A percentile compares a stretch with the other conserved stretches of the same genome.
phyloP scores from a whole-genome alignment of 2,113 vertebrate species.

The Ammodytes dubius region DNA sequence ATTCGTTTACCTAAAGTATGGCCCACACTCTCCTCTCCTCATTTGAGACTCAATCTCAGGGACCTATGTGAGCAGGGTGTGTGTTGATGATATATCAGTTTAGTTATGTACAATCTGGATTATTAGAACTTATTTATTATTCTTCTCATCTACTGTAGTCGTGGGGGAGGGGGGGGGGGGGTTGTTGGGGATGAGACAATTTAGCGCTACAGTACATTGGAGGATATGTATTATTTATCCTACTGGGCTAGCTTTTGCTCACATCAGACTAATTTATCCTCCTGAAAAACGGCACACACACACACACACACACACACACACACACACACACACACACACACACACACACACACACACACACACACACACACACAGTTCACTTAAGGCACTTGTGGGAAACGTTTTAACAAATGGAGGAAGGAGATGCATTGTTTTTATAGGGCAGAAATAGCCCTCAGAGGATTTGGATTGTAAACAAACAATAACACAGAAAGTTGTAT shows the following conservation, averaged over 20 bases:
- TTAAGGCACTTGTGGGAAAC: conserved; percentile 19
- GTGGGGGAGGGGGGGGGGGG: not conserved
- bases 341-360: conserved; percentile 13
- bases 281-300: conserved; percentile 20
- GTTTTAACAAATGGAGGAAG: conserved; percentile 47
- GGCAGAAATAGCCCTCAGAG: conserved; percentile 22
- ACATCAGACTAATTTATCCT: conserved; percentile 40
- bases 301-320: conserved; percentile 10
- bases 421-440: conserved; percentile 12
- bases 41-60: not conserved
- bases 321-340: conserved; percentile 28
- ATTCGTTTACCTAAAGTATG: conserved; percentile 79
- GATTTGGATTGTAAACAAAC: conserved; percentile 36
- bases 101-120: conserved; percentile 64
- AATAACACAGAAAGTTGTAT: not conserved
- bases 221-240: conserved; percentile 66
- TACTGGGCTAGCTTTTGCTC: conserved; percentile 32
- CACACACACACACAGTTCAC: not conserved
- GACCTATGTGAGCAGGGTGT: conserved; percentile 4
- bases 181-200: conserved; percentile 45
- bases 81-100: conserved; percentile 36
- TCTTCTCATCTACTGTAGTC: conserved; percentile 29
- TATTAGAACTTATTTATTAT: conserved; percentile 62
- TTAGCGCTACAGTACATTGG: conserved; percentile 55
- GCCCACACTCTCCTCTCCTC: conserved; percentile 11